These are phyloP conservation scores for Henricia sp. DNA, from an alignment of 53 echinoderm and acorn worm genomes.

Conservation along the genomic window DNA sequence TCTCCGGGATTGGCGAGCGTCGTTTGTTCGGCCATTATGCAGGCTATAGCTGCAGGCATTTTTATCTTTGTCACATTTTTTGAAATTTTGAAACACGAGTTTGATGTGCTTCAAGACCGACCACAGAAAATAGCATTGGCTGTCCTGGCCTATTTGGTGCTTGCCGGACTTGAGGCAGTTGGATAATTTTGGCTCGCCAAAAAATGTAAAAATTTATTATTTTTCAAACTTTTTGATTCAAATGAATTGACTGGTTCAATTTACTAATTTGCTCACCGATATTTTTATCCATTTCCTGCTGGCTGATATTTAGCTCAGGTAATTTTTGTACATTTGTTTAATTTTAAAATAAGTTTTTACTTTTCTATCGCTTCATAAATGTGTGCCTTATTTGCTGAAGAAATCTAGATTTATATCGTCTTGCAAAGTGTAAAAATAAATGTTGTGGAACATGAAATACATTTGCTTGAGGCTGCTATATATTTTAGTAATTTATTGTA, in stretches of 20 bases:
- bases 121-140: slow-evolving; percentile 74
- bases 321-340: not conserved
- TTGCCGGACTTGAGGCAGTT: slow-evolving; percentile 82
- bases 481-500: too few species aligned
- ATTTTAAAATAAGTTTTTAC: not conserved
- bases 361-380: not conserved
- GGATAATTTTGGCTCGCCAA: slow-evolving; percentile 47
- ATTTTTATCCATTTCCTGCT: not conserved
- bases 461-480: too few species aligned
- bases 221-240: not conserved
- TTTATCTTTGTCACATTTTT: slow-evolving; percentile 99
- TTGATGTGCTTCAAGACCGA: slow-evolving; percentile 75
- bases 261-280: too few species aligned
- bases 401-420: too few species aligned
- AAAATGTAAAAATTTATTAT: not conserved
- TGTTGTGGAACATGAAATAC: too few species aligned
- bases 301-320: not conserved
- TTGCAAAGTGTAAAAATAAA: too few species aligned
- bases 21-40: slow-evolving; percentile 85
- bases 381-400: too few species aligned
- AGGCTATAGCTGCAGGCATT: slow-evolving; percentile 91
- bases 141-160: slow-evolving; percentile 66
- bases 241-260: not conserved
- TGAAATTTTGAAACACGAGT: slow-evolving; percentile 94
- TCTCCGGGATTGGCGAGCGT: slow-evolving; percentile 65